Conservation (phyloP, 2,888 invertebrate species). For the Amphipoea lucens region DNA sequence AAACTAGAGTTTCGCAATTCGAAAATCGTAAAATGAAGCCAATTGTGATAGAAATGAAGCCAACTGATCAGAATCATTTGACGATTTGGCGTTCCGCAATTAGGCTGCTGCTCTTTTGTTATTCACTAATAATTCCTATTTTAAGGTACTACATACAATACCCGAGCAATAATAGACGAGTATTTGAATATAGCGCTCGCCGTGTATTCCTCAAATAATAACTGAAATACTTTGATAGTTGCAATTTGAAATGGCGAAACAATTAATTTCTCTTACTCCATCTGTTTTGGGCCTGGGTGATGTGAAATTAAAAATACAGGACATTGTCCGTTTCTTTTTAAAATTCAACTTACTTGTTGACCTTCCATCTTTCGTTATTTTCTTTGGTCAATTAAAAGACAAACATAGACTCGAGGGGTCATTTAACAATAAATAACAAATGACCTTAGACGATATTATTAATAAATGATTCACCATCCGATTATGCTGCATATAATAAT, state of each 20-base stretch:
- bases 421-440: constrained; percentile 6
- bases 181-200: neutral
- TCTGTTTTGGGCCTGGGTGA: neutral
- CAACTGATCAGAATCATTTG: too few relatives aligned
- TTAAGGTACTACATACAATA: neutral
- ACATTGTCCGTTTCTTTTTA: neutral
- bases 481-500: constrained; percentile 9
- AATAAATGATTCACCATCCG: constrained; percentile 27
- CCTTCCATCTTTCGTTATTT: neutral
- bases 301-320: neutral
- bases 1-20: too few relatives aligned
- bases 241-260: neutral
- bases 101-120: too few relatives aligned
- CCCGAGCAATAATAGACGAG: neutral
- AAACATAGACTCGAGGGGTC: constrained; percentile 13
- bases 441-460: constrained; percentile 6
- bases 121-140: neutral
- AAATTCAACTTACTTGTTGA: neutral
- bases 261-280: neutral
- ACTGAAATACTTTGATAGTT: neutral
- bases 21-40: too few relatives aligned
- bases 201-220: neutral
- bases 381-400: constrained; percentile 3
- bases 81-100: too few relatives aligned
- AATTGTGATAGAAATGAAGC: too few relatives aligned